These are phyloP conservation scores for Metacarcinus magister DNA, from an alignment of 2,888 invertebrate species.

Conservation along the genomic window DNA sequence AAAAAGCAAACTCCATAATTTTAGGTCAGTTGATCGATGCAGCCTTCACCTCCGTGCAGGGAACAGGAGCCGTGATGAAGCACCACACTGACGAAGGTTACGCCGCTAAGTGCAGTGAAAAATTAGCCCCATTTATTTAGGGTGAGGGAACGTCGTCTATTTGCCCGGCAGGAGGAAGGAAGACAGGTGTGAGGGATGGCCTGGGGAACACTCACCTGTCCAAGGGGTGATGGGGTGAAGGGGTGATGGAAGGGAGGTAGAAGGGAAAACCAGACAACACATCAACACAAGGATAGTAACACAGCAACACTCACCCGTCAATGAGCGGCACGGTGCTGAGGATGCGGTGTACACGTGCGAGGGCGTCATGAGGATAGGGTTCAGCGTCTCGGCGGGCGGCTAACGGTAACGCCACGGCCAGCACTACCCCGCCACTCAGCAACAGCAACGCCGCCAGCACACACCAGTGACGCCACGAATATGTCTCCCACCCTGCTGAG, in stretches of 20 bases:
- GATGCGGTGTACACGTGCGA: constrained; percentile 79
- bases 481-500: constrained; percentile 75
- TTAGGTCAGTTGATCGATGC: constrained; percentile 8
- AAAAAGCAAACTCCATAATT: background rate
- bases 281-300: constrained; percentile 9
- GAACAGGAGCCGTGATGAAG: constrained; percentile 4
- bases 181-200: background rate
- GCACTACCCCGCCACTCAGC: constrained; percentile 80
- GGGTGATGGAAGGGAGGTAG: background rate
- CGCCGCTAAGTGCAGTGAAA: constrained; percentile 19
- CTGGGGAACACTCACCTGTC: background rate
- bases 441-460: constrained; percentile 80
- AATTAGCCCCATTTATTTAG: constrained; percentile 20
- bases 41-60: background rate
- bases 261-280: background rate
- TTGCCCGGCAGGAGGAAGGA: constrained; percentile 35
- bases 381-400: constrained; percentile 60
- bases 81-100: background rate
- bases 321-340: constrained; percentile 80
- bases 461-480: constrained; percentile 82
- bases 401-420: constrained; percentile 81
- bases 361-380: constrained; percentile 68
- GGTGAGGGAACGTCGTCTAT: background rate
- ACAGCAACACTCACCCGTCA: constrained; percentile 79
- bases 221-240: background rate